phyloP scores from a whole-genome alignment of 2,113 vertebrate genomes.

The Panthera tigris region DNA sequence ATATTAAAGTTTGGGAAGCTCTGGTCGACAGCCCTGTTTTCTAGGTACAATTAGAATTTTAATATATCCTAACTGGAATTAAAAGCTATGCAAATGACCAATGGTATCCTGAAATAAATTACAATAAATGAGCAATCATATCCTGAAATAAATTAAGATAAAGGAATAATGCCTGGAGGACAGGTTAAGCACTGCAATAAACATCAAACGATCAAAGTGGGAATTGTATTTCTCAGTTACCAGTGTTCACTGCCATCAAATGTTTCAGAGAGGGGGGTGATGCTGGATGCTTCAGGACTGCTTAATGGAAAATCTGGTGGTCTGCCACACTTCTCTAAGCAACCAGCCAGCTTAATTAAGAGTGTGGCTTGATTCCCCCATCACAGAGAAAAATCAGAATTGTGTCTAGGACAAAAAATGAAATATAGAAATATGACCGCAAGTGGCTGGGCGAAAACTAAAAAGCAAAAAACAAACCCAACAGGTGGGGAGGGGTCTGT shows the following conservation, averaged over 20 bases:
- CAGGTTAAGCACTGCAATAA: neutral
- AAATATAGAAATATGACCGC: constrained; percentile 47
- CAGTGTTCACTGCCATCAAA: neutral
- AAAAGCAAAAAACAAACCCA: neutral
- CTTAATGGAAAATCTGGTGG: constrained; percentile 42
- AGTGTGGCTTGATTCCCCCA: neutral
- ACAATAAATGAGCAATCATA: neutral
- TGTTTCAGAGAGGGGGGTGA: neutral
- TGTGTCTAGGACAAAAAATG: neutral
- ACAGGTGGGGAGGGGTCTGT: neutral
- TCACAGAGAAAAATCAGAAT: neutral
- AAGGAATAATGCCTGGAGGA: neutral
- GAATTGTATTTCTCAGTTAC: constrained; percentile 1
- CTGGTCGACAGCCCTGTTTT: neutral
- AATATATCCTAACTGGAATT: neutral
- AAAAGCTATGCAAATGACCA: constrained; percentile 38
- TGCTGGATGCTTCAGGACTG: neutral
- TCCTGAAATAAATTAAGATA: constrained; percentile 43
- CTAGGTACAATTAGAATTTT: neutral
- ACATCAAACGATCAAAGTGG: neutral
- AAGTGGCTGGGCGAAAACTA: neutral
- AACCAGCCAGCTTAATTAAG: neutral
- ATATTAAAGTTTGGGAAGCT: neutral
- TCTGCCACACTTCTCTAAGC: neutral
- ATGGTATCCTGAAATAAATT: constrained; percentile 9